Evolutionary conservation across 2,888 invertebrate genomes (phyloP).

Genomic region (Amiota mariae): DNA sequence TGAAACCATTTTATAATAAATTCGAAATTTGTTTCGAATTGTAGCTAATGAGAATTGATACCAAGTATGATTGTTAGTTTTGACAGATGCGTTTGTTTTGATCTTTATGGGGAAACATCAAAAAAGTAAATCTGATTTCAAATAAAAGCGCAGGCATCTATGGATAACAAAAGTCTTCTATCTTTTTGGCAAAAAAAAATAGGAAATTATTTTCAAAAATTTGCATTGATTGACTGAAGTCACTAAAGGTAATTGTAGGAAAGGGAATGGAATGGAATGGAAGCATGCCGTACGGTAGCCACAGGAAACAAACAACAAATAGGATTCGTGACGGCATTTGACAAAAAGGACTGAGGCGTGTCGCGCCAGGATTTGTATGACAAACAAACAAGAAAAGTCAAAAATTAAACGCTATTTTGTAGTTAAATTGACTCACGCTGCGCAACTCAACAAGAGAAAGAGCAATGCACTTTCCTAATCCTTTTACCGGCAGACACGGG

Average conservation of each 20-base stretch:
- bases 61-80: conserved; percentile 64
- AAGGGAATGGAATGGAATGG: too few relatives aligned
- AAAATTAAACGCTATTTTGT: conserved; percentile 31
- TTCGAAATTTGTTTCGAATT: conserved; percentile 62
- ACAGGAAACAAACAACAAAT: conserved; percentile 22
- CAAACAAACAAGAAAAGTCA: conserved; percentile 43
- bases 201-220: too few relatives aligned
- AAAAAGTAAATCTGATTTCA: background rate
- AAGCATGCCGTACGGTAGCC: conserved; percentile 47
- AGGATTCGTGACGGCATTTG: conserved; percentile 43
- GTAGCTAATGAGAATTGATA: conserved; percentile 68
- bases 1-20: conserved; percentile 5
- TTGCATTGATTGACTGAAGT: too few relatives aligned
- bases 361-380: conserved; percentile 14
- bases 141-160: background rate
- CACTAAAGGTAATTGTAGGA: too few relatives aligned
- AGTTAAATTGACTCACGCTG: conserved; percentile 22
- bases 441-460: conserved; percentile 1
- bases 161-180: too few relatives aligned
- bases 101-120: background rate
- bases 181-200: background rate
- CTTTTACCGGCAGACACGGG: conserved; percentile 50
- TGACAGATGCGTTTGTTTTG: conserved; percentile 57
- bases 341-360: conserved; percentile 41
- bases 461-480: conserved; percentile 42